Percentiles rank a stretch among this genome's conserved stretches.
Conservation (phyloP, 2,888 invertebrate genomes). For the Halocaridina rubra region DNA sequence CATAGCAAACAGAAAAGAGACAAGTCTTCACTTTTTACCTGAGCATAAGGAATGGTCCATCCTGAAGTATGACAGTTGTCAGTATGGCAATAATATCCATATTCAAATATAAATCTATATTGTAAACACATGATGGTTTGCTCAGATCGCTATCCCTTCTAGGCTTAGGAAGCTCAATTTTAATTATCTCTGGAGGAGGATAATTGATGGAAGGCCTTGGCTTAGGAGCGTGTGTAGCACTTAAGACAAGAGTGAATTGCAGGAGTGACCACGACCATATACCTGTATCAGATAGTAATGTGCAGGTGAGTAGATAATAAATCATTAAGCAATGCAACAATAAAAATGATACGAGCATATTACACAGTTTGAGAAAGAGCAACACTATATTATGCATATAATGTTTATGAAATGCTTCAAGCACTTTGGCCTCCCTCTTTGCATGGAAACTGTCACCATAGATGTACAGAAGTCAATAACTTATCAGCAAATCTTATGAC, state of each 20-base stretch:
- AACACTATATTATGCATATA: too few species aligned
- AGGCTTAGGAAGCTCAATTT: background rate
- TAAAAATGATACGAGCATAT: too few species aligned
- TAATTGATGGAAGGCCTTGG: slow-evolving; percentile 65
- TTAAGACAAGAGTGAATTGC: slow-evolving; percentile 68
- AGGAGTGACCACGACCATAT: slow-evolving; percentile 68
- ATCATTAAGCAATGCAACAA: too few species aligned
- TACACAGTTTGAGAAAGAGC: too few species aligned
- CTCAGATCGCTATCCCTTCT: background rate
- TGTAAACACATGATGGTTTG: slow-evolving; percentile 11
- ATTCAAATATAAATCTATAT: slow-evolving; percentile 41
- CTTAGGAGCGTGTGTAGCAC: slow-evolving; percentile 66
- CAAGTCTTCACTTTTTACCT: too few species aligned
- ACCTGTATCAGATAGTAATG: background rate
- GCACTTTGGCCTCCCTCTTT: too few species aligned
- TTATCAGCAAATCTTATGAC: too few species aligned
- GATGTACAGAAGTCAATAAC: too few species aligned
- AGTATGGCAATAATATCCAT: slow-evolving; percentile 70
- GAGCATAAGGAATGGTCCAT: slow-evolving; percentile 69
- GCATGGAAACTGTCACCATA: too few species aligned
- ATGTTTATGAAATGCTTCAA: too few species aligned
- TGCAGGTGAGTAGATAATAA: background rate
- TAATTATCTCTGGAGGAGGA: slow-evolving; percentile 18
- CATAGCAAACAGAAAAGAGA: too few species aligned
- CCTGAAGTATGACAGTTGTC: slow-evolving; percentile 69